Conservation (phyloP, 2,113 vertebrate genomes). For the Alectura lathami region DNA sequence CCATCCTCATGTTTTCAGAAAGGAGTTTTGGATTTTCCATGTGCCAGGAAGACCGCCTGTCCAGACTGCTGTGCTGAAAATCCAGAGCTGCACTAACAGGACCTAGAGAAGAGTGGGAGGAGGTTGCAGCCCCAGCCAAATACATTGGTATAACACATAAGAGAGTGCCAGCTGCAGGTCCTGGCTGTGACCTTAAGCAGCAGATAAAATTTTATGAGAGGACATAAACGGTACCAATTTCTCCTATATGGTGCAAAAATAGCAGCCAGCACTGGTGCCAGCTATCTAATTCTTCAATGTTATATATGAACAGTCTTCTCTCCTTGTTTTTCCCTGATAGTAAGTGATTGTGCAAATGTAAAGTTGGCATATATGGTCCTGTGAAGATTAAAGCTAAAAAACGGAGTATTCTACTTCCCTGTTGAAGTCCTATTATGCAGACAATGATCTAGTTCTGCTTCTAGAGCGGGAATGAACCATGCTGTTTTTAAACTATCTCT, state of each 20-base stretch:
- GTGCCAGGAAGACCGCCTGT: neutral
- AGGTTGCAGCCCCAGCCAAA: neutral
- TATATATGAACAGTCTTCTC: neutral
- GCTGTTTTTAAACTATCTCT: neutral
- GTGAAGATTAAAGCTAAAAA: neutral
- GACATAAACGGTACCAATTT: neutral
- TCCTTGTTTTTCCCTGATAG: neutral
- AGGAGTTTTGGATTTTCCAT: fast-evolving
- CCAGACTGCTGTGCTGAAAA: neutral
- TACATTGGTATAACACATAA: neutral
- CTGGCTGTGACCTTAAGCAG: neutral
- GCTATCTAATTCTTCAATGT: neutral
- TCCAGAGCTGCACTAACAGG: neutral
- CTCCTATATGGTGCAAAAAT: neutral
- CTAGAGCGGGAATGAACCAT: neutral
- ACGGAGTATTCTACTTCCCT: neutral
- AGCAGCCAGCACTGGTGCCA: neutral
- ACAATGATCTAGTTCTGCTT: neutral
- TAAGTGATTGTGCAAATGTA: neutral
- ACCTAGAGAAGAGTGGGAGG: neutral
- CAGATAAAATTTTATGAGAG: neutral
- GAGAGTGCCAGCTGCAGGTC: neutral
- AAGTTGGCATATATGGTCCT: neutral
- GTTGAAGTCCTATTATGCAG: neutral
- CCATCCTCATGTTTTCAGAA: neutral